These are phyloP conservation scores for Pantala flavescens DNA, from an alignment of 1,140 invertebrate species.

Conservation along the genomic window DNA sequence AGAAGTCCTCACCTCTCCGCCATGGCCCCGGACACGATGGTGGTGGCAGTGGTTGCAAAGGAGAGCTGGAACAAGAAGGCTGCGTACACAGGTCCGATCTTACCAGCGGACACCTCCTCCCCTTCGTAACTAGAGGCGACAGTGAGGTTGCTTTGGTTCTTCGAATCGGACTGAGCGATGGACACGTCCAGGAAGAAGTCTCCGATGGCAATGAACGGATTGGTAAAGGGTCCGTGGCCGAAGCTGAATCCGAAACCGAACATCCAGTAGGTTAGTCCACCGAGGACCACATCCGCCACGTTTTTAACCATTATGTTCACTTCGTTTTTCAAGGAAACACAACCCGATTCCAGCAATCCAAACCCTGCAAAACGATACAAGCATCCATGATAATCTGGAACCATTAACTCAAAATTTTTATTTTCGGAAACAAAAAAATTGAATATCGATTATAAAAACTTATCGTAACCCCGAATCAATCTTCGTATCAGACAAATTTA, in stretches of 20 bases:
- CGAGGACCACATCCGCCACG: constrained; percentile 44
- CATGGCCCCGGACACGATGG: constrained; percentile 84
- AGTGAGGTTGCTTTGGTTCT: background rate
- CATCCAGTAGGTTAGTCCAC: constrained; percentile 76
- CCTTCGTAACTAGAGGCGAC: background rate
- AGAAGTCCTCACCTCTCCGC: constrained; percentile 55
- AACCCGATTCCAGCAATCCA: constrained; percentile 41
- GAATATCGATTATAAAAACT: too few species aligned
- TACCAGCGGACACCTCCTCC: constrained; percentile 50
- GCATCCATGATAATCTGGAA: too few species aligned
- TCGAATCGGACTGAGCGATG: constrained; percentile 28
- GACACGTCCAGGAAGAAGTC: constrained; percentile 57
- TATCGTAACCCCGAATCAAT: too few species aligned
- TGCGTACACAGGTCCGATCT: constrained; percentile 68
- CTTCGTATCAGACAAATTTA: too few species aligned
- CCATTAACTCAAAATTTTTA: too few species aligned
- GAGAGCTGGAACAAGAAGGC: constrained; percentile 80
- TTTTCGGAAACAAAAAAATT: too few species aligned
- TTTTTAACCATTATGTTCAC: constrained; percentile 49
- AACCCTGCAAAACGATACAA: constrained; percentile 34
- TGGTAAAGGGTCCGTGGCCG: constrained; percentile 55
- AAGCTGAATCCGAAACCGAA: constrained; percentile 90
- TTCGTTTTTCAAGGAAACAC: constrained; percentile 45
- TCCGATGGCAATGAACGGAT: constrained; percentile 61
- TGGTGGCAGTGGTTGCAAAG: constrained; percentile 84